Conservation (phyloP, 1,140 invertebrate genomes). For the fruit fly (Drosophila melanogaster) region DNA sequence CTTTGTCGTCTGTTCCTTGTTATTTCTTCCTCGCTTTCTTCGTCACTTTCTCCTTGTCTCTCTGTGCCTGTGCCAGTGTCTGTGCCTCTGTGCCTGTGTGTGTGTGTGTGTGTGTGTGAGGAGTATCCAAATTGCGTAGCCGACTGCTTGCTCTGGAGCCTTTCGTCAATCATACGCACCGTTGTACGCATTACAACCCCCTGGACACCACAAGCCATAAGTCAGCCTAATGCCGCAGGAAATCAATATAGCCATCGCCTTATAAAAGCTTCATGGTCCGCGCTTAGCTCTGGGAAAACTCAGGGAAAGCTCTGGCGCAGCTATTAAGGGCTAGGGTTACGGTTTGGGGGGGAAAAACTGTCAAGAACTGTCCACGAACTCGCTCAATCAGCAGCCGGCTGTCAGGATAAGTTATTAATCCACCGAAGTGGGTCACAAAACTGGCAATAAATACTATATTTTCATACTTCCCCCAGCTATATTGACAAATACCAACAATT, state of each 20-base stretch:
- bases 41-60: neutral
- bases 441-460: conserved; percentile 7
- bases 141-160: conserved; percentile 2
- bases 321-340: neutral
- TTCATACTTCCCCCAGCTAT: neutral
- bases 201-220: conserved; percentile 20
- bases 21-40: conserved; percentile 7
- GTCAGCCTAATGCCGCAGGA: conserved; percentile 30
- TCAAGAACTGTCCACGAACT: conserved; percentile 1
- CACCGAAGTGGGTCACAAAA: neutral
- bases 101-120: no score
- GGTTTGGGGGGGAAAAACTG: neutral
- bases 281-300: neutral
- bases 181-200: conserved; percentile 33
- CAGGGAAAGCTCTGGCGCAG: neutral
- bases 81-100: no score
- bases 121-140: conserved; percentile 40
- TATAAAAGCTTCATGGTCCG: conserved; percentile 18
- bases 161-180: conserved; percentile 52
- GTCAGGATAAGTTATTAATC: conserved; percentile 12
- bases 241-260: conserved; percentile 30
- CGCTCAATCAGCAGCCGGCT: conserved; percentile 9
- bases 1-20: conserved; percentile 15
- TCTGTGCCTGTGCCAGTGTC: neutral
- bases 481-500: conserved; percentile 1